Evolutionary conservation across 2,113 vertebrate species (phyloP).

Genomic region (Hippopotamus amphibius): DNA sequence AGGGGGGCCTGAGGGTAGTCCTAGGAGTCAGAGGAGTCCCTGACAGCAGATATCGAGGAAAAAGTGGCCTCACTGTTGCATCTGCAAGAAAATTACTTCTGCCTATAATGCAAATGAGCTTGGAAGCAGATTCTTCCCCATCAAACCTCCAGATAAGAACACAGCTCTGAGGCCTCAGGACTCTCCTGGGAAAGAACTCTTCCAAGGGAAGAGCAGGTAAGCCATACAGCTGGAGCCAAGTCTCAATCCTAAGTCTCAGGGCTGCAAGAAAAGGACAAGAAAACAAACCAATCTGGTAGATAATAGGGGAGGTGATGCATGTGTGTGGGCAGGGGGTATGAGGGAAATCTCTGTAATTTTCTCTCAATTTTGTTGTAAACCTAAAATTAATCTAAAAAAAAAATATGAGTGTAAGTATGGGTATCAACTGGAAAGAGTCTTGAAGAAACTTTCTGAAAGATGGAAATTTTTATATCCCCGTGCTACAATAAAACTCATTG

Average conservation of each 20-base stretch:
- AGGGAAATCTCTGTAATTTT: not conserved
- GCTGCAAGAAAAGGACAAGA: not conserved
- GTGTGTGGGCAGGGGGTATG: not conserved
- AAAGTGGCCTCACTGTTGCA: not conserved
- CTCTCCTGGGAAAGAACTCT: not conserved
- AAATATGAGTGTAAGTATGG: not conserved
- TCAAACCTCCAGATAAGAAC: not conserved
- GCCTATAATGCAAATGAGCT: not conserved
- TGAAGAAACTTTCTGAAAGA: not conserved
- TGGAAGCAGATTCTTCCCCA: not conserved
- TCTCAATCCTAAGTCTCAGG: not conserved
- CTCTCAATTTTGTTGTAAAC: not conserved
- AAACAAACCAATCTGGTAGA: not conserved
- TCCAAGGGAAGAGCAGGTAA: not conserved
- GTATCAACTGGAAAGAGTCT: not conserved
- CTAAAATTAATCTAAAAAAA: not conserved
- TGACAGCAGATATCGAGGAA: not conserved
- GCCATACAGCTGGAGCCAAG: not conserved
- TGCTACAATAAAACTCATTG: not conserved
- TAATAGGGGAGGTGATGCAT: not conserved
- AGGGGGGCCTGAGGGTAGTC: too few relatives aligned
- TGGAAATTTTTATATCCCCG: not conserved
- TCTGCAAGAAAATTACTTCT: not conserved
- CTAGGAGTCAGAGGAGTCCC: not conserved
- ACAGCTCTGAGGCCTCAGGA: not conserved